Percentiles rank a stretch among this genome's conserved stretches.
These are phyloP conservation scores for Caerostris darwini DNA, from an alignment of 1,140 invertebrate genomes.

Conservation along the genomic window DNA sequence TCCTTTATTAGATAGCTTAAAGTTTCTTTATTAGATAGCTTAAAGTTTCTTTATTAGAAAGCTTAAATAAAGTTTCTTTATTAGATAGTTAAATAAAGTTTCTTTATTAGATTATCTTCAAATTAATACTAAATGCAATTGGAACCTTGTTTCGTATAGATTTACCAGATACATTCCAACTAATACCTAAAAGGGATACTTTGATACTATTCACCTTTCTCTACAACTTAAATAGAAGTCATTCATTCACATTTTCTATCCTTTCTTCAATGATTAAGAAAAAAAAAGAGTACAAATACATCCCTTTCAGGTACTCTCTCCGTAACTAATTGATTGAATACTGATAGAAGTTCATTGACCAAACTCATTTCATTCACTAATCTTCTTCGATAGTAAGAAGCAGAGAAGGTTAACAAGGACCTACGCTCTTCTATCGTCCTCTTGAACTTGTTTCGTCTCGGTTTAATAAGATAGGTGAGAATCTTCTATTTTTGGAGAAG, in stretches of 20 bases:
- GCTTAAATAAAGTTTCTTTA: too few relatives aligned
- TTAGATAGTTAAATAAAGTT: too few relatives aligned
- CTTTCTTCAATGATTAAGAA: background rate
- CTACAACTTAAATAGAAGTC: too few relatives aligned
- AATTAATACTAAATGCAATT: too few relatives aligned
- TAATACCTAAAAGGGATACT: too few relatives aligned
- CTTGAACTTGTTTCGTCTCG: background rate
- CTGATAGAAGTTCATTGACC: background rate
- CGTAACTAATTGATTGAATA: slow-evolving; percentile 11
- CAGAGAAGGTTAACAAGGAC: background rate
- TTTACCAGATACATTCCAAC: too few relatives aligned
- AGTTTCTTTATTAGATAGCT: too few relatives aligned
- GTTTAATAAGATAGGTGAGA: background rate
- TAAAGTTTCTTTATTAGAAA: too few relatives aligned
- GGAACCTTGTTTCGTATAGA: too few relatives aligned
- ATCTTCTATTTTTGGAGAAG: background rate
- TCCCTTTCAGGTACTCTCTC: background rate
- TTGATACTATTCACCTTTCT: too few relatives aligned
- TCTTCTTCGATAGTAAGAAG: background rate
- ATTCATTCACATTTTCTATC: background rate
- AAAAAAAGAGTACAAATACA: background rate
- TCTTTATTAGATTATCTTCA: too few relatives aligned
- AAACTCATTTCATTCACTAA: background rate
- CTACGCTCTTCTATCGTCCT: background rate
- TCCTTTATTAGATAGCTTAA: too few relatives aligned